Base-by-base conservation (phyloP, 2,888 invertebrate species). In the Taenaris catops region DNA sequence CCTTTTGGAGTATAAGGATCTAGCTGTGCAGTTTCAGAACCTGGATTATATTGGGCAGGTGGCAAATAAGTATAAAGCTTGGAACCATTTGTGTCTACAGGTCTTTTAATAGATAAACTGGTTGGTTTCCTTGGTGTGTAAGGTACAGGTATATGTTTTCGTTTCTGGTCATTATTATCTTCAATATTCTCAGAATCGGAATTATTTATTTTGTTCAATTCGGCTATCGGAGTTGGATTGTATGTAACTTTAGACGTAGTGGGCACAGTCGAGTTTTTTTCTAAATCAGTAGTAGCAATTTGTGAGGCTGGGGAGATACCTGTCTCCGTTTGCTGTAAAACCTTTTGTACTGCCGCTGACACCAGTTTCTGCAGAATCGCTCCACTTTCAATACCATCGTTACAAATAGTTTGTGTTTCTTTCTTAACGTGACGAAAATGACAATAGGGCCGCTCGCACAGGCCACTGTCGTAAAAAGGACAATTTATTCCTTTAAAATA, bases 381-480 rank as follows among this genome's bases (percentile, higher is more conserved):
- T 45, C 84, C 75, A 72, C 79, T 78, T 54, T 88, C 76, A 41
- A 87, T 62, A 24, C 75, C 74, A 37, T 81, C 75, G 44, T 71
- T 71, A 41, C 58, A 43, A 38, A 72, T 62, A 48, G 69, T 76
- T 44, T 70, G 70, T 42, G 61, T 56, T 87, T 94, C 94, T 86
- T 91, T 93, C 61, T 91, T 93, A 50, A 91, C 89, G 76, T 97
- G 97, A 63, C 94, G 92, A 74, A 94, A 97, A 81, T 97, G 96
- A 81, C 97, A 97, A 76, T 96, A 96, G 9, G 96, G 96, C 58
- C 97, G 89, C 52, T 93, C 93, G 79, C 97, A 97, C 29, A 90
- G 80, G 43, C 92, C 93, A 64, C 88, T 91, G 58, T 93, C 91
- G 69, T 91, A 95, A 81, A 93, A 96, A 10, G 97, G 96, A 71